Base-by-base conservation (phyloP, 35 echinoderm and acorn worm genomes). In the Apostichopus japonicus region DNA sequence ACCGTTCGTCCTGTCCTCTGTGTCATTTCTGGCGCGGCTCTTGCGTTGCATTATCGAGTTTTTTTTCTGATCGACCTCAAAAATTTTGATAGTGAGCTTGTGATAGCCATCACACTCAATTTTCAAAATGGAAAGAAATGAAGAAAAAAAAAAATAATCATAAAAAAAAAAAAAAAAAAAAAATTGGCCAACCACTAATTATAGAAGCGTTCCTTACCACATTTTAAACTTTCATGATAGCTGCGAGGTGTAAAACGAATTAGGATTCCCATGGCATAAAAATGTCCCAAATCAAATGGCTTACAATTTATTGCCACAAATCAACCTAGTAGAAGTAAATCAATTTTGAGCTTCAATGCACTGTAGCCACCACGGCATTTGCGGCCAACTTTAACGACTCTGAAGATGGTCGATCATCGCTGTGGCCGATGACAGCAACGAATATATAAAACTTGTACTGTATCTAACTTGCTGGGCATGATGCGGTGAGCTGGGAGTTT, bases 181-280 rank as follows among this genome's bases (percentile, higher is more conserved):
- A 84, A 84, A 54, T 15, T 58, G 61, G 15, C 61, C 61, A 65
- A 65, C 61, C 51, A 25, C 86, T 89, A 89, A 89, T 72, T 89
- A 72, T 62, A 72, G 83, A 15, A 88, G 56, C 63, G 55, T 56
- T 7, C 58, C 58, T 44, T 87, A 87, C 86, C 56, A 72, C 86
- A 89, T 89, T 89, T 89, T 89, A 89, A 89, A 71, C 62, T 89
- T 89, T 89, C 86, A 89, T 89, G 86, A 89, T 89, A 89, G 86
- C 86, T 72, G 62, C 6, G 56, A 89, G 86, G 86, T 89, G 62
- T 89, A 89, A 89, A 89, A 89, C 63, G 86, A 89, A 89, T 89
- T 89, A 89, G 86, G 86, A 89, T 53, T 89, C 86, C 86, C 86
- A 72, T 73, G 44, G 83, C 56, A 53, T 24, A 72, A 84, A 88